phyloP scores from a whole-genome alignment of 2,113 vertebrate species.

The Monarcha castaneiventris region DNA sequence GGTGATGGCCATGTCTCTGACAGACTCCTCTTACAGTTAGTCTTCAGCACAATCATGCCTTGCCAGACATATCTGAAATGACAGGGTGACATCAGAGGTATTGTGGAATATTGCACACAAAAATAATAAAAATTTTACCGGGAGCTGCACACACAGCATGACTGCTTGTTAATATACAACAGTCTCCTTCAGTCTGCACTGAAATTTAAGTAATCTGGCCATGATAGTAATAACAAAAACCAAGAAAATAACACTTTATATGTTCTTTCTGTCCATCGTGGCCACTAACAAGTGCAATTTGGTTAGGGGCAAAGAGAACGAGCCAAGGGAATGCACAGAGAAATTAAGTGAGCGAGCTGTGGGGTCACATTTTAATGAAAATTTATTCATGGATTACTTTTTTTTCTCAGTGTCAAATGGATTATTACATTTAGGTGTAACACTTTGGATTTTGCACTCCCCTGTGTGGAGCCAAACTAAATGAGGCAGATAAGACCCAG shows the following conservation, averaged over 20 bases:
- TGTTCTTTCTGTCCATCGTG: background rate
- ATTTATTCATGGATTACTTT: conserved; percentile 11
- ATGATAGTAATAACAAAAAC: background rate
- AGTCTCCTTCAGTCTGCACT: background rate
- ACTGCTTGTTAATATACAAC: background rate
- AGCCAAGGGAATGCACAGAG: background rate
- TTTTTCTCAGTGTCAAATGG: background rate
- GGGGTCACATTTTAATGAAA: conserved; percentile 40
- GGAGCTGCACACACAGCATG: background rate
- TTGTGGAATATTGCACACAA: background rate
- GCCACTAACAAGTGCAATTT: background rate
- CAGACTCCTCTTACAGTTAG: background rate
- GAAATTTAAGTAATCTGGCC: background rate
- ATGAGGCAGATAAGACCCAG: background rate
- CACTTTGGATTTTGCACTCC: background rate
- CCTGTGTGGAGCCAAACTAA: background rate
- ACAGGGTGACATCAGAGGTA: background rate
- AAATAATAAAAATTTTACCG: background rate
- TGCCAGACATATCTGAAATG: background rate
- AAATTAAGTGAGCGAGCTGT: background rate
- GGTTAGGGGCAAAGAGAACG: background rate
- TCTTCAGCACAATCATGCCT: background rate
- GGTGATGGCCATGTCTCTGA: background rate
- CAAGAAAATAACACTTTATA: background rate
- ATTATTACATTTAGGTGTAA: background rate